A percentile compares a stretch with the other conserved stretches of the same genome.
These are phyloP conservation scores for Calcarius lapponicus DNA, from an alignment of 2,797 vertebrate species.

Conservation along the genomic window DNA sequence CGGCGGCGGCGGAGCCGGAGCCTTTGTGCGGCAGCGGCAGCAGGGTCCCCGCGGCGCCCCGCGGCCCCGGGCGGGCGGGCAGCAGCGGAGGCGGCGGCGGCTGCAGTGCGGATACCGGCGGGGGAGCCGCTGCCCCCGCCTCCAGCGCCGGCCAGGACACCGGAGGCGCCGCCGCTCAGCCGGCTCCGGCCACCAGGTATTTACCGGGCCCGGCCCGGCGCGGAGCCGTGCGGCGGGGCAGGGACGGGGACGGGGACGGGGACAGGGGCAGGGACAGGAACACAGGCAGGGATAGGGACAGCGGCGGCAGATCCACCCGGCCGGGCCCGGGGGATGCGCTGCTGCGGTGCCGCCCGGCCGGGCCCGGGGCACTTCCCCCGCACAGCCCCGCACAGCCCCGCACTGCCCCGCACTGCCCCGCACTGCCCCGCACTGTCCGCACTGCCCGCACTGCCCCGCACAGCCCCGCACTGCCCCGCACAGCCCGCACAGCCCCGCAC, in stretches of 20 bases:
- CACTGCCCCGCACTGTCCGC: too few relatives aligned
- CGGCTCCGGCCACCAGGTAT: slow-evolving; percentile 60
- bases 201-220: background rate
- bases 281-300: too few relatives aligned
- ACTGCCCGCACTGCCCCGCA: background rate
- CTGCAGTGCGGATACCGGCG: slow-evolving; percentile 46
- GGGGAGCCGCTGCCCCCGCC: background rate
- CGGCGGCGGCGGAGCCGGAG: background rate
- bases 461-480: too few relatives aligned
- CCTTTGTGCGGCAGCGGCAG: background rate
- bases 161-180: background rate
- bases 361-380: background rate
- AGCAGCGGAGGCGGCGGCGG: slow-evolving; percentile 6
- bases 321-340: background rate
- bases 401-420: background rate
- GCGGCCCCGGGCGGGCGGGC: background rate
- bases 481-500: background rate
- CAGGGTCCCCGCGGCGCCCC: background rate
- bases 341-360: background rate
- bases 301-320: background rate
- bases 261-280: too few relatives aligned
- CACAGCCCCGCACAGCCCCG: too few relatives aligned
- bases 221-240: background rate
- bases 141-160: background rate
- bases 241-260: background rate